Percentiles rank a stretch among this genome's conserved stretches.
Evolutionary conservation across 2,888 invertebrate genomes (phyloP).

Genomic region (Terebella lapidaria): DNA sequence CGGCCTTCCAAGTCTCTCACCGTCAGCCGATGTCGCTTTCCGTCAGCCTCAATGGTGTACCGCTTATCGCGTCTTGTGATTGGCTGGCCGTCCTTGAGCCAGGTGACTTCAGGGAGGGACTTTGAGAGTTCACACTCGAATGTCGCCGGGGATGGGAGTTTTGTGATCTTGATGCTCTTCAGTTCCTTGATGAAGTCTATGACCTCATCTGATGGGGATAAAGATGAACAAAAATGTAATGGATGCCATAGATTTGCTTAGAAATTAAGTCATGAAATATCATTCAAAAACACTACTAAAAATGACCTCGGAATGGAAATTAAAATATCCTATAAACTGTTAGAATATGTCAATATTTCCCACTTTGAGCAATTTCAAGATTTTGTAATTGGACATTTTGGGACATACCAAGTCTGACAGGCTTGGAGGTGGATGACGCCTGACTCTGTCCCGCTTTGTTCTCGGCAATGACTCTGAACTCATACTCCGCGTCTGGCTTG

Average conservation of each 20-base stretch:
- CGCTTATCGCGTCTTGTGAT: slow-evolving; percentile 59
- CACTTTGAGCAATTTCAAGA: too few species aligned
- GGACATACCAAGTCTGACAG: slow-evolving; percentile 27
- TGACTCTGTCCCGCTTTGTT: slow-evolving; percentile 48
- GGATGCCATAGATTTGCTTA: too few species aligned
- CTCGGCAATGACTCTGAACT: slow-evolving; percentile 49
- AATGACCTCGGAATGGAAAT: too few species aligned
- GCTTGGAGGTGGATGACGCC: slow-evolving; percentile 18
- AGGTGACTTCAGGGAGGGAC: slow-evolving; percentile 15
- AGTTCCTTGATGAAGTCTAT: slow-evolving; percentile 21
- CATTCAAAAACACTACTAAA: too few species aligned
- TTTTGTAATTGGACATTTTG: too few species aligned
- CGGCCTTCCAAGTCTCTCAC: slow-evolving; percentile 41
- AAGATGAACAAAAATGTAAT: too few species aligned
- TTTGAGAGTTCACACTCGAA: slow-evolving; percentile 46
- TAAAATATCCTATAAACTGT: too few species aligned
- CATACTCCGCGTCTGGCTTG: slow-evolving; percentile 40
- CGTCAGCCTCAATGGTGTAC: slow-evolving; percentile 40
- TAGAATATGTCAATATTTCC: too few species aligned
- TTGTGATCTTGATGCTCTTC: slow-evolving; percentile 22
- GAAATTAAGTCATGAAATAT: too few species aligned
- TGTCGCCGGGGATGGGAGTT: slow-evolving; percentile 31
- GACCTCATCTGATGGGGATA: slow-evolving; percentile 19
- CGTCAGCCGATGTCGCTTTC: slow-evolving; percentile 38
- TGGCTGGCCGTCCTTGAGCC: slow-evolving; percentile 58